Evolutionary conservation across 2,113 vertebrate genomes (phyloP).

Genomic region (Muscicapa adusta): DNA sequence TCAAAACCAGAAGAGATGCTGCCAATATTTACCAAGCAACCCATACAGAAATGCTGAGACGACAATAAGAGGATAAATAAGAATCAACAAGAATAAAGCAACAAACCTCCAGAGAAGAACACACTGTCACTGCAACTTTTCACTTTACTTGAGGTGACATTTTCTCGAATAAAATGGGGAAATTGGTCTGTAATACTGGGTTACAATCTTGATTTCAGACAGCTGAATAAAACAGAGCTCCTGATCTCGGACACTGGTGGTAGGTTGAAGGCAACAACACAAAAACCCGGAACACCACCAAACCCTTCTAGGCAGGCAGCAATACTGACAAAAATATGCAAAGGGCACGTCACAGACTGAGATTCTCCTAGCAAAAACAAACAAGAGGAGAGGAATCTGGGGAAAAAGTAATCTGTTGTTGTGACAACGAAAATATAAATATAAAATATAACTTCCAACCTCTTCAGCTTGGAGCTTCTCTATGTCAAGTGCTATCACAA

Average conservation of each 20-base stretch:
- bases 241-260: not conserved
- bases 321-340: not conserved
- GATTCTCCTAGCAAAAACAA: not conserved
- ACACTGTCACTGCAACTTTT: not conserved
- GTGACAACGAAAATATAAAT: not conserved
- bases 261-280: not conserved
- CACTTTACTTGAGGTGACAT: no score
- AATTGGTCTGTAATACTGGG: not conserved
- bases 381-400: not conserved
- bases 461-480: not conserved
- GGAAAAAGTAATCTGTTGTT: not conserved
- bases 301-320: not conserved
- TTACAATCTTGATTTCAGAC: not conserved
- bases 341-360: not conserved
- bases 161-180: rapidly evolving
- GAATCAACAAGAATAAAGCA: not conserved
- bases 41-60: not conserved
- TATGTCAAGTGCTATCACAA: not conserved
- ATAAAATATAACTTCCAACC: not conserved
- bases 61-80: not conserved
- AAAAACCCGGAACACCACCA: not conserved
- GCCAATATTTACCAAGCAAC: not conserved
- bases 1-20: not conserved
- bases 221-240: not conserved
- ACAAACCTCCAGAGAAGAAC: not conserved